Percentiles rank a stretch among this genome's conserved stretches.
phyloP scores from a whole-genome alignment of 2,113 vertebrate species.

The Marcusenius ussheri region DNA sequence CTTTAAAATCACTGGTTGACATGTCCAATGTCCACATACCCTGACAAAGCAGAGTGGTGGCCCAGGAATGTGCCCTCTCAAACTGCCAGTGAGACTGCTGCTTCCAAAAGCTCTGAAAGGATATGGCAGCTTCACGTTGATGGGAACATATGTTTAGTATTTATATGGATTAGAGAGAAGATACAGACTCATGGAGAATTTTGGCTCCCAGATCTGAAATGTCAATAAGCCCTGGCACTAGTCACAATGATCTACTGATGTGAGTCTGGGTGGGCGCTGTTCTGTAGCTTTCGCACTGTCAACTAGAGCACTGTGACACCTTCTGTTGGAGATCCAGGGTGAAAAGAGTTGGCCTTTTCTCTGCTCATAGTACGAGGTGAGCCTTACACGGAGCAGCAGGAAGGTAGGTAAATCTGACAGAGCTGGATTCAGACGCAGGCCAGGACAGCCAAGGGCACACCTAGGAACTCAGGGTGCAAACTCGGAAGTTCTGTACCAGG shows the following conservation, averaged over 20 bases:
- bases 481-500: background rate
- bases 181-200: background rate
- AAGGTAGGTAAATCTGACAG: background rate
- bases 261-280: background rate
- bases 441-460: background rate
- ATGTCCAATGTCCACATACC: background rate
- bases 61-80: background rate
- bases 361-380: background rate
- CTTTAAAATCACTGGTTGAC: background rate
- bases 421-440: background rate
- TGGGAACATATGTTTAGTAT: background rate
- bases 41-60: background rate
- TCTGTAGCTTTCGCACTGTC: background rate
- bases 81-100: background rate
- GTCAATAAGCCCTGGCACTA: background rate
- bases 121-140: background rate
- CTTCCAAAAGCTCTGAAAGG: background rate
- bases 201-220: background rate
- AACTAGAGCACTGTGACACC: background rate
- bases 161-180: constrained; percentile 1
- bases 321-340: background rate
- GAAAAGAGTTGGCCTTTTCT: background rate
- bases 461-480: background rate
- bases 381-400: background rate
- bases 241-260: background rate